Evolutionary conservation across 2,113 vertebrate species (phyloP), one percentile per base, ranked within the genome.

Genomic region (Scomber japonicus): DNA sequence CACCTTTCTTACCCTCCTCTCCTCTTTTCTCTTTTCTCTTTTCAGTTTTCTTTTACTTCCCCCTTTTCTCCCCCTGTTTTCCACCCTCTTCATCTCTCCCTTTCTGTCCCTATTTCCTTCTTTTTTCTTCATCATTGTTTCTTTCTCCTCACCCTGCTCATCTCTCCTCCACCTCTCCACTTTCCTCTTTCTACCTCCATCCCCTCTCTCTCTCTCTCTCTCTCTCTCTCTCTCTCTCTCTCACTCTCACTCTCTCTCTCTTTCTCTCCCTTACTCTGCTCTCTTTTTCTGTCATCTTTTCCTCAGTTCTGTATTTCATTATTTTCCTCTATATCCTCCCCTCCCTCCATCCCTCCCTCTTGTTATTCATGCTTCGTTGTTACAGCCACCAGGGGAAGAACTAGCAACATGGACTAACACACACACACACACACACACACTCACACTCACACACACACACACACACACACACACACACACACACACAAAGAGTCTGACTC

Each of bases 311-410:
- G 31, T 35, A 35, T 35, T 7, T 35, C 31, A 35, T 35, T 30
- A 51, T 2, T 0, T 8, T 13, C 13, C 3, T 24, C 51, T 7
- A 8, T 30, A 51, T 2, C 0, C 5, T 13, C 13, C 3, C n/a
- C 51, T 7, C 11, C 56, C 40, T 31, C 24, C 24, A 2, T 27
- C 59, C 49, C 21, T 24, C 40, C 61, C 19, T 53, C 63, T 74
- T 59, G 48, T 63, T 91, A 78, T 84, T 92, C 88, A 90, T 82
- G 83, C 87, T 88, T 69, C 44, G 70, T 75, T 84, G 85, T 90
- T 86, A 81, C 82, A 89, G 71, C 80, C 85, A 60, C 88, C 90
- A 80, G 53, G 81, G 81, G 84, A 88, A 80, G 82, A 83, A 72
- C 63, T 62, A 72, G 78, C 74, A 74, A 83, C 69, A 66, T 61